phyloP scores from a whole-genome alignment of 2,113 vertebrate genomes.

The Macquaria australasica region DNA sequence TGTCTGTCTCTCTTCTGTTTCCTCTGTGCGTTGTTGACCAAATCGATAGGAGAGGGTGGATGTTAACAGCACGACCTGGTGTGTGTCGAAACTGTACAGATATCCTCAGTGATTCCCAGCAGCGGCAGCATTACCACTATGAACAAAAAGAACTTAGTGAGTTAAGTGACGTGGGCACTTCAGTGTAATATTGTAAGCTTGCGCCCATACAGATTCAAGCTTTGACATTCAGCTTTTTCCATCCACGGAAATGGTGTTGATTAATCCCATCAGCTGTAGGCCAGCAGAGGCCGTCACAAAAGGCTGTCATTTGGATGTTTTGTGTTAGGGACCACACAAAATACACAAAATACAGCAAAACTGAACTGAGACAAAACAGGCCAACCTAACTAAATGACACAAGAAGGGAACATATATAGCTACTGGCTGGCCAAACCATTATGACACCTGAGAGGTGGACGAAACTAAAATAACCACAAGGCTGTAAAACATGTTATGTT shows the following conservation, averaged over 20 bases:
- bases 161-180: background rate
- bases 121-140: no score
- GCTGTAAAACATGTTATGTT: no score
- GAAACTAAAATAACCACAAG: no score
- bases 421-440: no score
- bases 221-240: constrained; percentile 1
- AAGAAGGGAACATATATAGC: no score
- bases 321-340: background rate
- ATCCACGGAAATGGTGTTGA: constrained; percentile 12
- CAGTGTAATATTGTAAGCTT: background rate
- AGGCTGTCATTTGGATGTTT: background rate
- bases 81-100: background rate
- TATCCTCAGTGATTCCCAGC: background rate
- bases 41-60: constrained; percentile 13
- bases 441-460: no score
- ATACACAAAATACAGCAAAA: no score
- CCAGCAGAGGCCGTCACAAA: background rate
- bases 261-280: background rate
- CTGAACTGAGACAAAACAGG: no score
- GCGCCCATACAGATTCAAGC: background rate
- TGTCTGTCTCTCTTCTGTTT: background rate
- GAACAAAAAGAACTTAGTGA: background rate
- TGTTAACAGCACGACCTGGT: background rate
- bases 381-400: no score
- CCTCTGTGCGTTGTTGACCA: constrained; percentile 22